A percentile compares a stretch with the other conserved stretches of the same genome.
phyloP scores from a whole-genome alignment of 2,888 invertebrate genomes.

The Amiota minor region DNA sequence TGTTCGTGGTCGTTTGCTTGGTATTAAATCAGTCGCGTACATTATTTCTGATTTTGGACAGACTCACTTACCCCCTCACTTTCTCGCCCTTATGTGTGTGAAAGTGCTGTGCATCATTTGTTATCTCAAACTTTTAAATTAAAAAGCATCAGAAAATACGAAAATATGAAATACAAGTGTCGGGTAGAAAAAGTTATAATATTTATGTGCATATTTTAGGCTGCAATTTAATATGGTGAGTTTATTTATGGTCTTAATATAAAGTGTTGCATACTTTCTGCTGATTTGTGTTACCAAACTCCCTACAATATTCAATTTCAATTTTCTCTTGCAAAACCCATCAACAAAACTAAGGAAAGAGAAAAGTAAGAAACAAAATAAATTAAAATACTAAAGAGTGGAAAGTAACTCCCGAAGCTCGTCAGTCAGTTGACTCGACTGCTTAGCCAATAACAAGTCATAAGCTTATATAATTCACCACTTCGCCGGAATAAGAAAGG shows the following conservation, averaged over 20 bases:
- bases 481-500: constrained; percentile 11
- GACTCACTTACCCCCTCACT: neutral
- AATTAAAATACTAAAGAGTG: no score
- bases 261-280: constrained; percentile 16
- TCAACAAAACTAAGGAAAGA: neutral
- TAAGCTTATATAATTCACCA: constrained; percentile 23
- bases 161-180: no score
- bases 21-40: constrained; percentile 62
- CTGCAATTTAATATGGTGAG: constrained; percentile 48
- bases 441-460: constrained; percentile 26
- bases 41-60: constrained; percentile 63
- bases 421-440: neutral
- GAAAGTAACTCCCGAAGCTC: no score
- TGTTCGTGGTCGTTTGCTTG: neutral
- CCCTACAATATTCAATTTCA: neutral
- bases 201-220: constrained; percentile 59
- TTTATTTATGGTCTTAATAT: constrained; percentile 58
- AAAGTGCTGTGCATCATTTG: constrained; percentile 55
- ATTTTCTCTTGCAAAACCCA: neutral
- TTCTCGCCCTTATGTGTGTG: constrained; percentile 15
- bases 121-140: constrained; percentile 68
- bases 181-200: constrained; percentile 5
- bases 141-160: constrained; percentile 42
- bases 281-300: neutral
- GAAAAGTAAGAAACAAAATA: neutral